Evolutionary conservation across 2,797 vertebrate genomes (phyloP).

Genomic region (Schizopygopsis pylzovi): DNA sequence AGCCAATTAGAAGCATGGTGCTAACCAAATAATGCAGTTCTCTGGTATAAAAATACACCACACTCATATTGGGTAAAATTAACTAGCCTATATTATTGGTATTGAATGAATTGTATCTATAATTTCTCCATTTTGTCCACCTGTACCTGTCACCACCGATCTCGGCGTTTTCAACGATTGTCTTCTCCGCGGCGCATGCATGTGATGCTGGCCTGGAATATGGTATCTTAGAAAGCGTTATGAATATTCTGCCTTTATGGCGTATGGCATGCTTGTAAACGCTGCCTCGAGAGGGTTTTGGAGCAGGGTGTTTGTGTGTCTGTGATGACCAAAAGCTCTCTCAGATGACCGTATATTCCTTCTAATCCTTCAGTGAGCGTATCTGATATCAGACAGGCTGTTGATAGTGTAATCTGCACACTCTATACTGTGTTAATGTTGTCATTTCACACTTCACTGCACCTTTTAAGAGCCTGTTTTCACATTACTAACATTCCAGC

Average conservation of each 20-base stretch:
- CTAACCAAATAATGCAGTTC: background rate
- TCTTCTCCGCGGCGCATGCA: background rate
- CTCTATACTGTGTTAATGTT: background rate
- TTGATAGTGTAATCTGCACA: conserved; percentile 17
- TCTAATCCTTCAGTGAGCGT: background rate
- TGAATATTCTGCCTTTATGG: background rate
- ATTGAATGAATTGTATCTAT: background rate
- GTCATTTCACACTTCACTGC: conserved; percentile 5
- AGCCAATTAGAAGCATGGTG: too few relatives aligned
- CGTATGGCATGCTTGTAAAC: background rate
- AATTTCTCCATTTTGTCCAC: background rate
- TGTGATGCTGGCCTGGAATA: background rate
- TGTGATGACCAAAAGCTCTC: background rate
- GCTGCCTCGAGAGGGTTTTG: background rate
- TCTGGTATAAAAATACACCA: background rate
- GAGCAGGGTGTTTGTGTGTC: background rate
- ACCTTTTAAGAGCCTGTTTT: conserved; percentile 1
- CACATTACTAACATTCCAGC: background rate
- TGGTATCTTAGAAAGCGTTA: background rate
- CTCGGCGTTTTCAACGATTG: background rate
- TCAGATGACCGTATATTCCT: background rate
- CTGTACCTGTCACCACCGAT: background rate
- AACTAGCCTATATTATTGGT: background rate
- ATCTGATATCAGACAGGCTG: background rate
- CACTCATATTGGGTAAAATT: background rate